These are phyloP conservation scores for Sceliomorpha sp. DNA, from an alignment of 2,888 invertebrate genomes.

Conservation along the genomic window DNA sequence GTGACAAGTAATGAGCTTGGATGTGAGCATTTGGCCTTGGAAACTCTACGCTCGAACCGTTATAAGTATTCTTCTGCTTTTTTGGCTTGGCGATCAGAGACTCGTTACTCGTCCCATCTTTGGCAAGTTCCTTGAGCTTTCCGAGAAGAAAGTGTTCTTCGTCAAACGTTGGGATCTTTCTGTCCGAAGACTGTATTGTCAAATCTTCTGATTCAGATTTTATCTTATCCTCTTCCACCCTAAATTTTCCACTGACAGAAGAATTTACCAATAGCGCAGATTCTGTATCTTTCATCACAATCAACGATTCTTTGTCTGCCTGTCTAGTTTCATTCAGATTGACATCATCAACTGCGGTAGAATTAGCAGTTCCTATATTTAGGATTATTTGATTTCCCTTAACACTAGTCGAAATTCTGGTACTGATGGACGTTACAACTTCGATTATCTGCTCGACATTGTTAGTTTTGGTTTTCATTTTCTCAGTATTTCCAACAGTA, in stretches of 20 bases:
- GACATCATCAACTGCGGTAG: slow-evolving; percentile 28
- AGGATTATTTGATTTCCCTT: slow-evolving; percentile 66
- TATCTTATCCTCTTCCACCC: slow-evolving; percentile 26
- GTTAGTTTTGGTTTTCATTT: slow-evolving; percentile 34
- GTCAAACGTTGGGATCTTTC: slow-evolving; percentile 63
- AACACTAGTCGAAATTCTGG: slow-evolving; percentile 72
- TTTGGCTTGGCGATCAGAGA: slow-evolving; percentile 19
- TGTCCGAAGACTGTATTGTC: slow-evolving; percentile 63
- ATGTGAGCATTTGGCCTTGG: slow-evolving; percentile 23
- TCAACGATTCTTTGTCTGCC: too few relatives aligned
- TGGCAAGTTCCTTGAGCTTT: slow-evolving; percentile 67
- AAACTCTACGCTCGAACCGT: slow-evolving; percentile 1
- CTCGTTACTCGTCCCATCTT: slow-evolving; percentile 64
- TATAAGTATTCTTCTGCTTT: neutral
- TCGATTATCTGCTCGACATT: slow-evolving; percentile 74
- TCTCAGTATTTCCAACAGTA: slow-evolving; percentile 19
- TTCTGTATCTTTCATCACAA: slow-evolving; percentile 45
- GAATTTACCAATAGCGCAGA: too few relatives aligned
- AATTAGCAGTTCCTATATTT: slow-evolving; percentile 66
- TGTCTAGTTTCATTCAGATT: slow-evolving; percentile 12
- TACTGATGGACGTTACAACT: slow-evolving; percentile 79
- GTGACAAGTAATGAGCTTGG: slow-evolving; percentile 19
- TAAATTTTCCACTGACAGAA: too few relatives aligned
- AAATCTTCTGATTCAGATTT: slow-evolving; percentile 21
- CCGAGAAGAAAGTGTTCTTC: slow-evolving; percentile 65